These are phyloP conservation scores for Eucidaris tribuloides DNA, from an alignment of 35 echinoderm and acorn worm genomes.

Conservation along the genomic window DNA sequence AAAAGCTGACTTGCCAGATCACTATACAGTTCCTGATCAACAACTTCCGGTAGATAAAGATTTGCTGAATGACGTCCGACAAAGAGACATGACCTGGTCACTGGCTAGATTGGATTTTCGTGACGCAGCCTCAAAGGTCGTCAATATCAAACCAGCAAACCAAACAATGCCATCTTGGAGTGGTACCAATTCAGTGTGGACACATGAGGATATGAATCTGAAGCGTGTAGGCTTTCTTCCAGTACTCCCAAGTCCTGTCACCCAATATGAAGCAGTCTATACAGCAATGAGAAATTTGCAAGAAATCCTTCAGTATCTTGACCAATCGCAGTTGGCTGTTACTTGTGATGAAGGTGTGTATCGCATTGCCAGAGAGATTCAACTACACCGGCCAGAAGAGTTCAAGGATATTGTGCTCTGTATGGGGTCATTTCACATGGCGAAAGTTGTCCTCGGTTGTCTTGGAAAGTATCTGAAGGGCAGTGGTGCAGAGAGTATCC, in stretches of 20 bases:
- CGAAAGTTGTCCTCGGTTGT: background rate
- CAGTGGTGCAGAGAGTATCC: background rate
- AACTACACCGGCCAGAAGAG: background rate
- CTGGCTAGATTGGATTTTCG: background rate
- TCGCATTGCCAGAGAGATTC: background rate
- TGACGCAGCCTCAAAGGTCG: background rate
- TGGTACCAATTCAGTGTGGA: background rate
- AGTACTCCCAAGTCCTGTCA: too few relatives aligned
- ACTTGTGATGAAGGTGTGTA: background rate
- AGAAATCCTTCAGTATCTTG: background rate
- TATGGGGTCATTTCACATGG: background rate
- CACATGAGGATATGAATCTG: background rate
- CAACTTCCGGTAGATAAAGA: too few relatives aligned
- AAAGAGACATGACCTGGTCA: too few relatives aligned
- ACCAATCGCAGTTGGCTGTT: background rate
- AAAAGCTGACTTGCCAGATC: background rate
- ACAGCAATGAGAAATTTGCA: too few relatives aligned
- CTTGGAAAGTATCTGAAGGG: background rate
- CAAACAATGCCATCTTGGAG: background rate
- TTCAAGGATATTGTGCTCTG: background rate
- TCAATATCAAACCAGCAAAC: background rate
- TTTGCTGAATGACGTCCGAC: too few relatives aligned
- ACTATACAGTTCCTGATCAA: background rate
- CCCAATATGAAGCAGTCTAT: too few relatives aligned
- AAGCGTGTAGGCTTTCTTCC: background rate